These are phyloP conservation scores for Callipepla squamata DNA, from an alignment of 2,113 vertebrate species.

Conservation along the genomic window DNA sequence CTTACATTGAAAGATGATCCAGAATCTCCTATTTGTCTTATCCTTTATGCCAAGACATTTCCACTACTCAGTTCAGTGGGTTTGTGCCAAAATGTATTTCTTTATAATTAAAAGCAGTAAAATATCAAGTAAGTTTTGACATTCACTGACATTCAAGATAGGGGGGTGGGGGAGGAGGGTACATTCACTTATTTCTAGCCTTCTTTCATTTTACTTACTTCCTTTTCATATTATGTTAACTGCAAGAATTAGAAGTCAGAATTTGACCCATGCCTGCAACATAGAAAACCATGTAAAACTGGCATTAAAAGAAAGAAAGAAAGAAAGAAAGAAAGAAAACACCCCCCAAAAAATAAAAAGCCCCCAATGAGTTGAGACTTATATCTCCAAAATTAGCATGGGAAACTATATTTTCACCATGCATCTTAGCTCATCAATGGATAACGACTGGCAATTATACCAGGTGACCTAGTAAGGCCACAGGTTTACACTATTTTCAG, in stretches of 20 bases:
- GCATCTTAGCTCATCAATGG: not conserved
- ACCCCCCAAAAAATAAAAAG: too few species aligned
- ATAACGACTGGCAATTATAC: not conserved
- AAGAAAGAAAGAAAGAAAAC: not conserved
- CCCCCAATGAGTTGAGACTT: not conserved
- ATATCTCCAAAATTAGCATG: rapidly evolving
- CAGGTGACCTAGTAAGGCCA: not conserved
- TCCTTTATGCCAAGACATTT: not conserved
- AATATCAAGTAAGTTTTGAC: not conserved
- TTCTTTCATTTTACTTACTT: not conserved
- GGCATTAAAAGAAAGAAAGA: not conserved
- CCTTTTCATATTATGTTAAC: not conserved
- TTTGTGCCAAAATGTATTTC: not conserved
- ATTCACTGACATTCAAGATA: not conserved
- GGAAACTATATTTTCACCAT: not conserved
- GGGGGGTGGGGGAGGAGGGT: not conserved
- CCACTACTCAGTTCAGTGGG: not conserved
- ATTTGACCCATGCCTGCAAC: not conserved
- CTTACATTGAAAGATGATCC: not conserved
- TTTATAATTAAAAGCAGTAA: not conserved
- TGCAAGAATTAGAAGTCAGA: not conserved
- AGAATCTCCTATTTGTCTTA: not conserved
- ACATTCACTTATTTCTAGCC: not conserved
- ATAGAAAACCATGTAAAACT: not conserved
- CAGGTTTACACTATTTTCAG: not conserved